Base-by-base conservation (phyloP, 2,113 vertebrate genomes). In the Mystacornis crossleyi region DNA sequence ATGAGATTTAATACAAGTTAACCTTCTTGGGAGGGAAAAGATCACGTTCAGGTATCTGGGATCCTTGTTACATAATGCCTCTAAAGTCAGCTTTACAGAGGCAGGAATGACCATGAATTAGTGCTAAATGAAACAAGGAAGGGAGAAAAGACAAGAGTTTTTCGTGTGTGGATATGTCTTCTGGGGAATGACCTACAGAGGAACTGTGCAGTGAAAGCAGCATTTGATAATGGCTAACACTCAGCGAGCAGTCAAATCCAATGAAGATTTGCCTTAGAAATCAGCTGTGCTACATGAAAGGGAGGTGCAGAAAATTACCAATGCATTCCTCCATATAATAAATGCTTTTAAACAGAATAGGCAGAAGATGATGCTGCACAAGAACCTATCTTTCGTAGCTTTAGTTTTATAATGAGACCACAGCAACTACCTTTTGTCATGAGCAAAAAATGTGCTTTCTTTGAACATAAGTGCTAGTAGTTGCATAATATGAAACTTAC, bases 401-500 rank as follows among this genome's bases (percentile, higher is more conserved):
- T 93, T 75, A 72, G 55, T 93, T 57, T 94, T 93, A 55, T 89
- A 94, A 93, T 89, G 60, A 92, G 42, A 84, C 25, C 48, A 61
- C 33, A 84, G 70, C 45, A 72, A 14, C 82, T 79, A 81, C 45
- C 26, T 94, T 87, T 94, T 86, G 50, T 79, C 67, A 21, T 8
- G 57, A 78, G 54, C 12, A 66, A 80, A 90, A 78, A 69, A 89
- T 66, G 20, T 17, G 42, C 15, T 86, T 82, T 83, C 86, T 86
- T 86, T 60, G 69, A 96, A 81, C 18, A 2, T 86, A 84, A 92
- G 64, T 74, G 67, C 88, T 86, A 55, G 72, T 92, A 45, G 93
- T 89, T 96, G 90, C 90, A 84, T 93, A 95, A 96, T 89, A 40
- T 17, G 77, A 91, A 94, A 78, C 65, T 81, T 92, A 93, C 74